These are phyloP conservation scores for Cremastinae sp. DNA, from an alignment of 2,888 invertebrate species.

Conservation along the genomic window DNA sequence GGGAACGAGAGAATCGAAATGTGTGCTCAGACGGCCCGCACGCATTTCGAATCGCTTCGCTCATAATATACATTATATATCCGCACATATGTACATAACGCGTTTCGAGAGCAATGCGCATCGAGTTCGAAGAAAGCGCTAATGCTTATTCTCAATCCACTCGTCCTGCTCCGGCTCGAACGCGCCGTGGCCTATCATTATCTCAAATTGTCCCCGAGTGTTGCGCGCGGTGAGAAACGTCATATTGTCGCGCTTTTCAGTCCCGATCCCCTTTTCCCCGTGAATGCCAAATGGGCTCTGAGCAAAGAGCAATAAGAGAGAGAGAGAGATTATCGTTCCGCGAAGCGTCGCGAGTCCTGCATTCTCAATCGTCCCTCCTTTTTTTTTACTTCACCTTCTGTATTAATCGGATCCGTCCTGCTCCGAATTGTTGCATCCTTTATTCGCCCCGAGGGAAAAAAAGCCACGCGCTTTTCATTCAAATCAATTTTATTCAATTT, in stretches of 20 bases:
- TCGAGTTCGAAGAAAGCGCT: slow-evolving; percentile 56
- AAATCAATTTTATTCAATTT: no score
- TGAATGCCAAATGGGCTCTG: slow-evolving; percentile 40
- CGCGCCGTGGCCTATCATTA: slow-evolving; percentile 45
- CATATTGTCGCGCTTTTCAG: slow-evolving; percentile 28
- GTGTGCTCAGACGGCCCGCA: slow-evolving; percentile 45
- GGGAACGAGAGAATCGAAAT: slow-evolving; percentile 57
- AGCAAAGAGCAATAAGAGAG: no score
- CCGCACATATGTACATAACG: slow-evolving; percentile 3
- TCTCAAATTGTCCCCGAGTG: slow-evolving; percentile 49
- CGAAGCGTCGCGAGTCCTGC: slow-evolving; percentile 5
- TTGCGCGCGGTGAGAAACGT: slow-evolving; percentile 33
- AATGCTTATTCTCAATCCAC: slow-evolving; percentile 40
- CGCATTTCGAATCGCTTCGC: slow-evolving; percentile 53
- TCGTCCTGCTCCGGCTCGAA: slow-evolving; percentile 7
- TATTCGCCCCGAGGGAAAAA: no score
- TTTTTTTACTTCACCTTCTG: neutral
- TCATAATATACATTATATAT: slow-evolving; percentile 38
- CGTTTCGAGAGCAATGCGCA: slow-evolving; percentile 36
- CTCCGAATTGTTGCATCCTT: no score
- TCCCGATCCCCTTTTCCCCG: slow-evolving; percentile 29
- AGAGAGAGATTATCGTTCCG: slow-evolving; percentile 45
- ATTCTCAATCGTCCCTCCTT: neutral
- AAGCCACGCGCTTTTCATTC: no score
- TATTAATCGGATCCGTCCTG: no score